Evolutionary conservation across 2,888 invertebrate genomes (phyloP), one percentile per base, ranked within the genome.

Genomic region (Patella pellucida): DNA sequence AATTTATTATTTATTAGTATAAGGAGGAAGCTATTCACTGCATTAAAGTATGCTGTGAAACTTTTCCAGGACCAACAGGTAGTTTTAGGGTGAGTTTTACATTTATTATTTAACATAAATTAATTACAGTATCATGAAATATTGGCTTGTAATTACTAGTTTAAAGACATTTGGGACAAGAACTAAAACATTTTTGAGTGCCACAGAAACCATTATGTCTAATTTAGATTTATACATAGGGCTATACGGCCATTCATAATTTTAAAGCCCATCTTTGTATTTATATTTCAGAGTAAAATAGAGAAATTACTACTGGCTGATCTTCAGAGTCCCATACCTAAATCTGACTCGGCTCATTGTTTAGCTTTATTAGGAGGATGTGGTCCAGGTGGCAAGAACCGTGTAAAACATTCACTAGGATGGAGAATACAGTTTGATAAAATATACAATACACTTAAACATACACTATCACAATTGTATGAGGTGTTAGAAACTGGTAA

Each of bases 341-440:
- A 67, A 16, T 11, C 41, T 11, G 80, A 76, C 51, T 81, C 83
- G 0, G 73, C 77, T 16, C 31, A 69, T 11, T 85, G 85, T 78
- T 85, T 77, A 67, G 79, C 82, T 9, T 67, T 82, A 70, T 71
- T 86, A 50, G 79, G 83, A 19, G 71, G 80, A 54, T 85, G 85
- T 81, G 85, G 85, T 4, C 82, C 83, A 11, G 82, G 86, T 16
- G 85, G 86, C 7, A 80, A 80, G 71, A 77, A 78, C 51, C 82
- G 83, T 3, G 79, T 81, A 16, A 85, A 84, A 52, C 79, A 85
- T 70, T 80, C 81, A 68, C 85, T 85, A 41, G 82, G 79, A 27
- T 87, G 87, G 87, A 72, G 72, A 3, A 71, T 76, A 19, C 82
- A 81, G 74, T 82, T 76, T 74, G 72, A 77, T 11, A 78, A 77